Evolutionary conservation across 2,797 vertebrate species (phyloP).

Genomic region (Melanogrammus aeglefinus): DNA sequence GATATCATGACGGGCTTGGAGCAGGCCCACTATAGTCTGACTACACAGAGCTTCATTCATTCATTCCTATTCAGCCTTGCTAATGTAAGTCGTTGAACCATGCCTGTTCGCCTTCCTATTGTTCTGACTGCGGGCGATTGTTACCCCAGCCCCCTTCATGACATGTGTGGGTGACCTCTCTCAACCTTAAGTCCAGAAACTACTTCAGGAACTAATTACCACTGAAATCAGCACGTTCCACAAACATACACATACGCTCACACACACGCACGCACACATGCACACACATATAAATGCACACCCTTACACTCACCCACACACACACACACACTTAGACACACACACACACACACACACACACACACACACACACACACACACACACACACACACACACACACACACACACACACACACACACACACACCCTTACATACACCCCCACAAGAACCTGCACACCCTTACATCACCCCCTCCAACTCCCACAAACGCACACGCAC

Average conservation of each 20-base stretch:
- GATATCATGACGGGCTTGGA: background rate
- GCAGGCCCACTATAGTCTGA: background rate
- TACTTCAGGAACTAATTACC: background rate
- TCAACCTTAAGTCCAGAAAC: background rate
- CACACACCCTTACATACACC: slow-evolving; percentile 28
- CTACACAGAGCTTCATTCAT: background rate
- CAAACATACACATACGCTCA: background rate
- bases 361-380: background rate
- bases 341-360: slow-evolving; percentile 21
- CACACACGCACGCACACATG: background rate
- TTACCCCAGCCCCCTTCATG: background rate
- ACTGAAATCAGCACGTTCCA: background rate
- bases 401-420: slow-evolving; percentile 37
- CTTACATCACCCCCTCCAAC: too few relatives aligned
- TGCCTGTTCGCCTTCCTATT: background rate
- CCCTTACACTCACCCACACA: too few relatives aligned
- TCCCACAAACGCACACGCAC: slow-evolving; percentile 28
- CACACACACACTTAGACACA: slow-evolving; percentile 35
- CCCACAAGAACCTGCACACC: too few relatives aligned
- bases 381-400: slow-evolving; percentile 2
- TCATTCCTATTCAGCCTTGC: background rate
- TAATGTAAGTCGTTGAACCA: background rate
- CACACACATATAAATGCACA: too few relatives aligned
- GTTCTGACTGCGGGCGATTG: background rate
- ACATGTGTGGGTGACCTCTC: background rate